Percentiles rank a stretch among this genome's conserved stretches.
phyloP scores from a whole-genome alignment of 2,888 invertebrate species.

The Zaprionus obscuricornis region DNA sequence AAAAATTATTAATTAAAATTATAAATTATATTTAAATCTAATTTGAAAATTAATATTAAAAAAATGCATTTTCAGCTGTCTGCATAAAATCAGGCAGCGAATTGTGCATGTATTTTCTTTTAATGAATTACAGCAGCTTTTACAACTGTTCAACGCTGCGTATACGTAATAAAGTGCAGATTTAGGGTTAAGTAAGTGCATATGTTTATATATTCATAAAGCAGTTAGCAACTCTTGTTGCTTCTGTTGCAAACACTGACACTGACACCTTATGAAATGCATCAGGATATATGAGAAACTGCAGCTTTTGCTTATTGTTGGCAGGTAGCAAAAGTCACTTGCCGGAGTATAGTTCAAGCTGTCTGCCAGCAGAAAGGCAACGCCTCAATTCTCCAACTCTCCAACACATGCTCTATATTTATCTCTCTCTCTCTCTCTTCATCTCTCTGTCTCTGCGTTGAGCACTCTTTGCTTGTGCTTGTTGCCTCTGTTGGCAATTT shows the following conservation, averaged over 20 bases:
- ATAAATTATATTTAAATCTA: too few species aligned
- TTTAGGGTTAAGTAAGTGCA: slow-evolving; percentile 54
- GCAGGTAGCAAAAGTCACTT: slow-evolving; percentile 29
- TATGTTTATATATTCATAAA: slow-evolving; percentile 43
- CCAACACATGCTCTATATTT: too few species aligned
- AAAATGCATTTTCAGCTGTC: too few species aligned
- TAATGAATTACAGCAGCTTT: slow-evolving; percentile 26
- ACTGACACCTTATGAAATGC: slow-evolving; percentile 6
- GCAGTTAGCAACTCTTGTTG: slow-evolving; percentile 12
- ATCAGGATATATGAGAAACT: too few species aligned
- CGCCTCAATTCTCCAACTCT: slow-evolving; percentile 5
- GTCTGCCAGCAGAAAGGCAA: slow-evolving; percentile 24
- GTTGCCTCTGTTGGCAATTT: slow-evolving; percentile 52
- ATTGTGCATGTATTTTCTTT: too few species aligned
- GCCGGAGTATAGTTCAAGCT: slow-evolving; percentile 23
- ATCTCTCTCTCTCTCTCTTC: neutral
- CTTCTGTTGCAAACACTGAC: slow-evolving; percentile 31
- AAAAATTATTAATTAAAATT: too few species aligned
- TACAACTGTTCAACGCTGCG: slow-evolving; percentile 31
- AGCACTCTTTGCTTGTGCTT: slow-evolving; percentile 13
- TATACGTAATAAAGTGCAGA: slow-evolving; percentile 49
- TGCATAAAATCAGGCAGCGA: too few species aligned
- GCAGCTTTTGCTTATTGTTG: too few species aligned
- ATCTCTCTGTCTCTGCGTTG: neutral
- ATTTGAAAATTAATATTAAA: too few species aligned